Percentiles rank a stretch among this genome's conserved stretches.
These are phyloP conservation scores for Apostichopus californicus DNA, from an alignment of 35 echinoderm and acorn worm genomes.

Conservation along the genomic window DNA sequence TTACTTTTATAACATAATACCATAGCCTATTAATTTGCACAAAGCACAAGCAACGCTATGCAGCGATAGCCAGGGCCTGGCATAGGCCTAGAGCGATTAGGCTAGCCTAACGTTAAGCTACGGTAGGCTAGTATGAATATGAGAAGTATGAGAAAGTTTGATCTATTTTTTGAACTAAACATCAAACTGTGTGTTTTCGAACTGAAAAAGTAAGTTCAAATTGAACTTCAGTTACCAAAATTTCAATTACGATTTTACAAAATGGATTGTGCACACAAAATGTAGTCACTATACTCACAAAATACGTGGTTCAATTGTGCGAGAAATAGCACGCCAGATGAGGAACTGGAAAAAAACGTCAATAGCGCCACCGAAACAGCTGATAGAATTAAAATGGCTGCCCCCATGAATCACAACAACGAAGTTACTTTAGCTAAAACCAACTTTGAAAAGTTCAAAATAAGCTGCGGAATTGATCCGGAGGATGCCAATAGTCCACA, in stretches of 20 bases:
- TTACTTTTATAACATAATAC: too few species aligned
- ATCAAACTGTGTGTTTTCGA: too few species aligned
- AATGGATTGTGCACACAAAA: background rate
- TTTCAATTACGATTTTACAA: background rate
- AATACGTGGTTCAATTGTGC: background rate
- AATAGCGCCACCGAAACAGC: background rate
- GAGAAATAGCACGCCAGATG: background rate
- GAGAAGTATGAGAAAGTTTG: too few species aligned
- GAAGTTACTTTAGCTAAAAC: background rate
- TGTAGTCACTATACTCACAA: background rate
- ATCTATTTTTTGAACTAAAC: too few species aligned
- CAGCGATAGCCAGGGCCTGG: too few species aligned
- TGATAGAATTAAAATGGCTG: constrained; percentile 34
- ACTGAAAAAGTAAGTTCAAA: too few species aligned
- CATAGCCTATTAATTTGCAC: too few species aligned
- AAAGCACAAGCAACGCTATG: too few species aligned
- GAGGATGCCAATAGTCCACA: background rate
- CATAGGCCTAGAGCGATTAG: too few species aligned
- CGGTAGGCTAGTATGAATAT: too few species aligned
- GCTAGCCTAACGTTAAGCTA: too few species aligned
- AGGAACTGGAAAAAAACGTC: background rate
- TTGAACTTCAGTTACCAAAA: background rate
- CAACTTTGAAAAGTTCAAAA: background rate
- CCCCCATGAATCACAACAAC: background rate
- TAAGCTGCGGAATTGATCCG: background rate